phyloP scores from a whole-genome alignment of 2,888 invertebrate species.

The Craniophora ligustri region DNA sequence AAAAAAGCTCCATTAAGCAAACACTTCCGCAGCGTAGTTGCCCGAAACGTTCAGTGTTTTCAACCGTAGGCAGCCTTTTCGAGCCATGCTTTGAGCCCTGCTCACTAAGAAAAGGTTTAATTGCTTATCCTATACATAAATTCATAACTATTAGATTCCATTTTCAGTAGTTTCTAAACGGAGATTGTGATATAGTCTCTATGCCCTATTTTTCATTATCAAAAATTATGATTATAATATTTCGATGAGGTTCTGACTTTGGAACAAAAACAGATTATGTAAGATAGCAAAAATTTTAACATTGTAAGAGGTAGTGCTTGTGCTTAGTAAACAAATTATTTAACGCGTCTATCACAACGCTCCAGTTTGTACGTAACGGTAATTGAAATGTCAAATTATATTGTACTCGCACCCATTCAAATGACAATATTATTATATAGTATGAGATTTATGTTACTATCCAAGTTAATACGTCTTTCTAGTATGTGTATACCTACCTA shows the following conservation, averaged over 20 bases:
- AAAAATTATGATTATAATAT: too few relatives aligned
- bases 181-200: neutral
- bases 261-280: conserved; percentile 46
- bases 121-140: too few relatives aligned
- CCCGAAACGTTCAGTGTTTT: too few relatives aligned
- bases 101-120: too few relatives aligned
- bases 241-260: too few relatives aligned
- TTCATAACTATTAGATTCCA: too few relatives aligned
- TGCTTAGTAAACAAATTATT: conserved; percentile 43
- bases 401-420: conserved; percentile 22
- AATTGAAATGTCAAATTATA: conserved; percentile 44
- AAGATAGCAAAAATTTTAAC: conserved; percentile 45
- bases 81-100: too few relatives aligned
- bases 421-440: conserved; percentile 9
- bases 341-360: conserved; percentile 33
- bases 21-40: too few relatives aligned
- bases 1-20: too few relatives aligned
- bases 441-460: neutral
- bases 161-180: too few relatives aligned
- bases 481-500: too few relatives aligned
- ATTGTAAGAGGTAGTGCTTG: conserved; percentile 43
- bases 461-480: neutral
- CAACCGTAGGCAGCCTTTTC: too few relatives aligned
- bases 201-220: neutral
- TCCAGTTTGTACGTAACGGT: conserved; percentile 26